Base-by-base conservation (phyloP, 2,113 vertebrate genomes). In the Seriola aureovittata region DNA sequence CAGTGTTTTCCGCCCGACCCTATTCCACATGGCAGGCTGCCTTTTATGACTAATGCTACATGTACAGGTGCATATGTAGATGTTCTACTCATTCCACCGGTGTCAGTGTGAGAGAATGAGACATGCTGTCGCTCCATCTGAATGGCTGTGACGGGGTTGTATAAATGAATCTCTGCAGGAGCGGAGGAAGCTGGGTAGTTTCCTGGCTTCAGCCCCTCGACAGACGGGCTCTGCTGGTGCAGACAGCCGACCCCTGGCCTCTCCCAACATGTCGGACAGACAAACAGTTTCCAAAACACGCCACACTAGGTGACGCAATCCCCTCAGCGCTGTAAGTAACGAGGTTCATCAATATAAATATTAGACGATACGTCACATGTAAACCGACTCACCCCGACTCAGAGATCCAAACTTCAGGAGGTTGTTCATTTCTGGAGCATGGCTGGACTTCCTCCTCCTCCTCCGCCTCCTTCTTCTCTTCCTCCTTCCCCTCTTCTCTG, bases 361-460 rank as follows among this genome's bases (percentile, higher is more conserved):
- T 9, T 29, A 71, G 44, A 60, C 29, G 29, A 1, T 29, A 54
- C 32, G 59, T 58, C 44, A 48, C 7, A 16, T 2, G 25, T 36
- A 38, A 69, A 23, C 34, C 29, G 21, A 94, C 96, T 97, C 95
- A 99, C 98, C 96, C 95, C 94, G 95, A 95, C 92, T 97, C 96
- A 84, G 96, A 96, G 92, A 96, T 96, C 95, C 96, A 96, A 85
- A 96, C 95, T 93, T 96, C 95, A 46, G 93, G 90, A 0, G 96
- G 94, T 89, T 96, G 95, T 85, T 93, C 93, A 91, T 93, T 92
- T 90, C 96, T 96, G 90, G 95, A 95, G 84, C 94, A 77, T 62
- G 93, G 93, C 25, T 92, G 93, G 58, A 95, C 93, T 86, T 96
- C 95, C 3, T 91, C 70, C 90, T 95, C 95, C 3, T 91, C 69